These are phyloP conservation scores for Dione juno DNA, from an alignment of 2,888 invertebrate genomes.

Conservation along the genomic window DNA sequence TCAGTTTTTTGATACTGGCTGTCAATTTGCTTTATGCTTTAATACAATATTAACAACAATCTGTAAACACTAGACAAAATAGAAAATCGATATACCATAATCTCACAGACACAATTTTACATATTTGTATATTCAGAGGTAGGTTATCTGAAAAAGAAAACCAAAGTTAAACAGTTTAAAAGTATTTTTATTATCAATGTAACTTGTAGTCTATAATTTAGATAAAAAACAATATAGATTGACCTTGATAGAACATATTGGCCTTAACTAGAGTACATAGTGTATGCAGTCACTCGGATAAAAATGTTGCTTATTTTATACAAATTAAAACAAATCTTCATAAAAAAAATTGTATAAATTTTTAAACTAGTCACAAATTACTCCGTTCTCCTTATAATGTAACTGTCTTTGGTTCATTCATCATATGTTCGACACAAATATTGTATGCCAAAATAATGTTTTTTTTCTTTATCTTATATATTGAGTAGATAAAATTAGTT, in stretches of 20 bases:
- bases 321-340: too few relatives aligned
- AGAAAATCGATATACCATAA: too few relatives aligned
- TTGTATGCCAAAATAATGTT: too few relatives aligned
- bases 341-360: not conserved
- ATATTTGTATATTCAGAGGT: too few relatives aligned
- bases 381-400: not conserved
- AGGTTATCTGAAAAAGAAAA: constrained; percentile 13
- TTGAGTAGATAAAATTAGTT: too few relatives aligned
- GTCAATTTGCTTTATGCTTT: too few relatives aligned
- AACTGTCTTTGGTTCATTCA: not conserved
- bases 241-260: constrained; percentile 4
- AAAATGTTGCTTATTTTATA: not conserved
- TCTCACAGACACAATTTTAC: too few relatives aligned
- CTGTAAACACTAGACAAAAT: too few relatives aligned
- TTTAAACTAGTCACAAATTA: not conserved
- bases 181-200: constrained; percentile 31
- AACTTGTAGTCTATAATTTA: constrained; percentile 27
- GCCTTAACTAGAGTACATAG: not conserved
- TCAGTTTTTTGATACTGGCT: too few relatives aligned
- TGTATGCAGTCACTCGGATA: not conserved
- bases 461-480: too few relatives aligned
- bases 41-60: too few relatives aligned
- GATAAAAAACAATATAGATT: constrained; percentile 19
- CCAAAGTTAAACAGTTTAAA: constrained; percentile 31
- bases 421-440: not conserved